These are phyloP conservation scores for Porites lobata DNA, from an alignment of 92 coral and sea anemone genomes.

Conservation along the genomic window DNA sequence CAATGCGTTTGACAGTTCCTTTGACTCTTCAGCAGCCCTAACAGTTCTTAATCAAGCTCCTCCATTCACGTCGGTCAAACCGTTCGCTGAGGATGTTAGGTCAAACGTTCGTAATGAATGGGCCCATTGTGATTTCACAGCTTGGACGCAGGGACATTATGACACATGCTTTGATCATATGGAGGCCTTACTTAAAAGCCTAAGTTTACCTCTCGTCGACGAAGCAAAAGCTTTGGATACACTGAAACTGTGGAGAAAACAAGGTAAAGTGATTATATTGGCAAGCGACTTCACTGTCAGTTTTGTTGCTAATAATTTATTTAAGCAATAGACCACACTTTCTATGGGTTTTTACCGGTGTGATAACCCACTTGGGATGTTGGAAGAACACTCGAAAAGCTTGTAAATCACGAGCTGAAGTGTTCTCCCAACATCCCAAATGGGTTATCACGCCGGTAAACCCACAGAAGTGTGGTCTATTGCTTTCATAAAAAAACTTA, in stretches of 20 bases:
- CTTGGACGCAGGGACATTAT: slow-evolving; percentile 22
- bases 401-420: too few relatives aligned
- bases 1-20: slow-evolving; percentile 57
- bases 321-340: too few relatives aligned
- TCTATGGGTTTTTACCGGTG: too few relatives aligned
- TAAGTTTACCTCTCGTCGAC: slow-evolving; percentile 3
- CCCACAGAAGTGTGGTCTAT: too few relatives aligned
- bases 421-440: too few relatives aligned
- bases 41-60: slow-evolving; percentile 20
- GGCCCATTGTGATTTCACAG: slow-evolving; percentile 56
- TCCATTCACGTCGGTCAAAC: not conserved
- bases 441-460: too few relatives aligned
- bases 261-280: slow-evolving; percentile 9
- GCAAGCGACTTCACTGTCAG: not conserved
- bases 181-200: not conserved
- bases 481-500: too few relatives aligned
- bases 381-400: too few relatives aligned
- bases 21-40: slow-evolving; percentile 64
- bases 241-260: slow-evolving; percentile 24
- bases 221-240: slow-evolving; percentile 5
- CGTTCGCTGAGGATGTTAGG: slow-evolving; percentile 36
- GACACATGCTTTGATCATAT: not conserved
- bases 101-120: slow-evolving; percentile 51
- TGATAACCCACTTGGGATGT: too few relatives aligned
- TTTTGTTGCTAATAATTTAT: too few relatives aligned